phyloP scores from a whole-genome alignment of 2,113 vertebrate species.

The Saccopteryx bilineata region DNA sequence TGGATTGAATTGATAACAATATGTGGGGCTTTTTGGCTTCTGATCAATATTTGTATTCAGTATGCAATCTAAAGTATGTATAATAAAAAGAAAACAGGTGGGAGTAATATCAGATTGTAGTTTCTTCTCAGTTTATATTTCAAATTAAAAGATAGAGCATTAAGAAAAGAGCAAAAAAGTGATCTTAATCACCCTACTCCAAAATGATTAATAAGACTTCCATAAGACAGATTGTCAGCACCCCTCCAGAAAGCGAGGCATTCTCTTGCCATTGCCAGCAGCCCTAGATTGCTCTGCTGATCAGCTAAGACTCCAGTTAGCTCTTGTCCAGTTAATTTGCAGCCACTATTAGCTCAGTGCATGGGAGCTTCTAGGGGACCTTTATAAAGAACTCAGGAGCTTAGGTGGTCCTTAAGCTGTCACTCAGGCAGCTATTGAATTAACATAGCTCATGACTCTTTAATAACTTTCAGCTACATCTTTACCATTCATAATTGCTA shows the following conservation, averaged over 20 bases:
- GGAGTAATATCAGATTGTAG: constrained; percentile 12
- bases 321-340: neutral
- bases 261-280: neutral
- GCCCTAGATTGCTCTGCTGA: neutral
- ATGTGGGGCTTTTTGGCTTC: constrained; percentile 78
- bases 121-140: constrained; percentile 49
- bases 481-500: constrained; percentile 43
- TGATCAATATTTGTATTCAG: constrained; percentile 78
- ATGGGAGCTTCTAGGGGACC: neutral
- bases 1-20: constrained; percentile 74
- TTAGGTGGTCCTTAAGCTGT: constrained; percentile 37
- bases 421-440: constrained; percentile 1
- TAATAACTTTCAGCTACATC: neutral
- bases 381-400: constrained; percentile 33
- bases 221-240: neutral
- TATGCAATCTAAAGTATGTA: constrained; percentile 73
- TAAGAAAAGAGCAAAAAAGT: constrained; percentile 23
- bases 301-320: neutral
- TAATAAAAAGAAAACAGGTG: constrained; percentile 62
- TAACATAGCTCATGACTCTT: constrained; percentile 17
- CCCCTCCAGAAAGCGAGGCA: neutral
- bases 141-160: constrained; percentile 47
- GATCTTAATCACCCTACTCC: neutral
- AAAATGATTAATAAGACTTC: constrained; percentile 11
- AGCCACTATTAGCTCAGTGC: constrained; percentile 21